Evolutionary conservation across 2,797 vertebrate genomes (phyloP), one percentile per base, ranked within the genome.

Genomic region (Malurus splendens): DNA sequence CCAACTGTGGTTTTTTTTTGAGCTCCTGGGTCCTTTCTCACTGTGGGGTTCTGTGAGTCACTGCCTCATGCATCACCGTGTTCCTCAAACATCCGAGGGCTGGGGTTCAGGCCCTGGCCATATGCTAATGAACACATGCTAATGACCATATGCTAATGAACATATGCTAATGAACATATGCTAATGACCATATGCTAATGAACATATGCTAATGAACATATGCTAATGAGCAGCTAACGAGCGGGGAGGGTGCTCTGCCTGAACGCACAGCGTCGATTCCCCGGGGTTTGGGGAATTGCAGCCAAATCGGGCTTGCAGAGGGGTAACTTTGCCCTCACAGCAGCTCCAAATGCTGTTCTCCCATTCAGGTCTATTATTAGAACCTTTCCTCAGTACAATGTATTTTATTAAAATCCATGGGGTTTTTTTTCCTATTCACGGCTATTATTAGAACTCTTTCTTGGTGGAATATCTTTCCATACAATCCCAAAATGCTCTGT

Each of bases 311-410:
- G 14, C 67, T 78, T 20, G 42, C 36, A 55, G 41, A 24, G 54
- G 74, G 47, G 28, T 50, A 27, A 47, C 38, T 36, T 22, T 54
- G 68, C 81, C 30, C 30, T 10, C 1, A 2, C 77, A 60, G 82
- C 50, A 38, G 23, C 24, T 83, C 42, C 70, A 48, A 80, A 68
- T 48, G 16, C 18, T 68, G 74, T 36, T 70, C 54, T 59, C 62
- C 36, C 82, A 4, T 87, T 60, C 55, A 25, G 18, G 6, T 81
- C 72, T 84, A 62, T 84, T 90, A 23, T 87, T 89, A 73, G 86
- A 59, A 16, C 28, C 20, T 7, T 71, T 55, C 32, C 32, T 39
- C 14, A 51, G 36, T 42, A 33, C 36, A 18, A 4, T 32, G 7
- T 19, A 11, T 75, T 32, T 87, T 39, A 77, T 86, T 57, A 36